phyloP scores from a whole-genome alignment of 2,113 vertebrate genomes.

The Pangasianodon gigas region DNA sequence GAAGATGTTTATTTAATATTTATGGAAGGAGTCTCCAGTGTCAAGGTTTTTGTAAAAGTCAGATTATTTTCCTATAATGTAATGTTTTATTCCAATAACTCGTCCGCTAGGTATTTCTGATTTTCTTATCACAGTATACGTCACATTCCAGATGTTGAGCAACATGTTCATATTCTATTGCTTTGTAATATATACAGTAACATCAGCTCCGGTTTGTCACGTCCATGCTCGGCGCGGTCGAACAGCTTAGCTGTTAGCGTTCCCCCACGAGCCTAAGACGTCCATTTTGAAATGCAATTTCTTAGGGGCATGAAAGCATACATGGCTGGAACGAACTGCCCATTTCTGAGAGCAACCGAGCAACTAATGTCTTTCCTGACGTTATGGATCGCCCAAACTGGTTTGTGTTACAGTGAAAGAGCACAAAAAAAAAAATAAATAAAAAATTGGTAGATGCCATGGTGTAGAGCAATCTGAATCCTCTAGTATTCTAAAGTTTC shows the following conservation, averaged over 20 bases:
- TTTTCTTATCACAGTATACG: neutral
- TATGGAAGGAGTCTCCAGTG: neutral
- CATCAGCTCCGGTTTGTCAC: neutral
- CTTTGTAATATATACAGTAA: neutral
- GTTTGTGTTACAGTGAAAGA: constrained; percentile 36
- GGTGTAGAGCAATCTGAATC: constrained; percentile 14
- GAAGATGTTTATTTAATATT: neutral
- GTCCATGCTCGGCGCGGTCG: neutral
- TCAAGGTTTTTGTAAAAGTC: neutral
- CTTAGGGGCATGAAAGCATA: constrained; percentile 67
- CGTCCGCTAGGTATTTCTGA: neutral
- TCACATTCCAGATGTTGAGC: neutral
- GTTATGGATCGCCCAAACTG: constrained; percentile 65
- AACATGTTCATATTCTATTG: neutral
- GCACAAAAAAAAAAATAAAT: neutral
- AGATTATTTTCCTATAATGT: neutral
- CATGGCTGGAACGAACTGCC: constrained; percentile 68
- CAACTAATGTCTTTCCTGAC: constrained; percentile 71
- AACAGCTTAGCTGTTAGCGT: constrained; percentile 30
- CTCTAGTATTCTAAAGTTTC: neutral
- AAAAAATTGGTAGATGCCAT: neutral
- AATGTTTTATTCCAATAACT: neutral
- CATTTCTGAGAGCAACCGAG: constrained; percentile 69
- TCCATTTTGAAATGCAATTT: constrained; percentile 74
- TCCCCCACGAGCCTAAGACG: constrained; percentile 52